Evolutionary conservation across 2,113 vertebrate genomes (phyloP).

Genomic region (Propithecus coquereli): DNA sequence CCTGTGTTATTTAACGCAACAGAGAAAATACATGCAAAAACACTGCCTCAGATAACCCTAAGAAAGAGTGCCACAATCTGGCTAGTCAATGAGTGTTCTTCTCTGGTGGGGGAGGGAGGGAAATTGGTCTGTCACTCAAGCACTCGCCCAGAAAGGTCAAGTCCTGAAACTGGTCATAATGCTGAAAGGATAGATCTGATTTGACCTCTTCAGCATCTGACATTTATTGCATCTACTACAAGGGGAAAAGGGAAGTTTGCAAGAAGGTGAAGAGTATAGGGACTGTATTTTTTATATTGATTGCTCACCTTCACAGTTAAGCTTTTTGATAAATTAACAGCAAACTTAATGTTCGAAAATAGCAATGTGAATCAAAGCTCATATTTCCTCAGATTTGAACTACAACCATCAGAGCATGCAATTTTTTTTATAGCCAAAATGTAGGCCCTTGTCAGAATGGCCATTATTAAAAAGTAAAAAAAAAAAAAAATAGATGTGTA

Average conservation of each 20-base stretch:
- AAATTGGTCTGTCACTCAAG: not conserved
- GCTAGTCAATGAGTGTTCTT: not conserved
- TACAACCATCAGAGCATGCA: not conserved
- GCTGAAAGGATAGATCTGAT: not conserved
- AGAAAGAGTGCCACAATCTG: not conserved
- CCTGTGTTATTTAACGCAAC: constrained; percentile 46
- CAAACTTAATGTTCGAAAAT: not conserved
- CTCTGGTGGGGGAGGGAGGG: not conserved
- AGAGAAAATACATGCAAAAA: constrained; percentile 63
- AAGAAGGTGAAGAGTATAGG: not conserved
- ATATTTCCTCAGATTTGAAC: not conserved
- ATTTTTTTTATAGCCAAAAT: constrained; percentile 11
- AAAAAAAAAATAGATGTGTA: too few species aligned
- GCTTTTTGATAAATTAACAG: not conserved
- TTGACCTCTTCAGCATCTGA: not conserved
- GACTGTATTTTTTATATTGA: not conserved
- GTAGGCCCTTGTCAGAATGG: not conserved
- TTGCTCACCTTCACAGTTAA: not conserved
- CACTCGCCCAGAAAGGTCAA: not conserved
- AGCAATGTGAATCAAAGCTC: not conserved
- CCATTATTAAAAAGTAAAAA: too few species aligned
- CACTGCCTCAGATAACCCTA: not conserved
- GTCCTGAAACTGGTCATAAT: not conserved
- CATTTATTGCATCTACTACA: not conserved
- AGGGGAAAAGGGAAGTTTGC: not conserved